phyloP scores from a whole-genome alignment of 1,140 invertebrate genomes.

The Gyrodactylus bullatarudis region DNA sequence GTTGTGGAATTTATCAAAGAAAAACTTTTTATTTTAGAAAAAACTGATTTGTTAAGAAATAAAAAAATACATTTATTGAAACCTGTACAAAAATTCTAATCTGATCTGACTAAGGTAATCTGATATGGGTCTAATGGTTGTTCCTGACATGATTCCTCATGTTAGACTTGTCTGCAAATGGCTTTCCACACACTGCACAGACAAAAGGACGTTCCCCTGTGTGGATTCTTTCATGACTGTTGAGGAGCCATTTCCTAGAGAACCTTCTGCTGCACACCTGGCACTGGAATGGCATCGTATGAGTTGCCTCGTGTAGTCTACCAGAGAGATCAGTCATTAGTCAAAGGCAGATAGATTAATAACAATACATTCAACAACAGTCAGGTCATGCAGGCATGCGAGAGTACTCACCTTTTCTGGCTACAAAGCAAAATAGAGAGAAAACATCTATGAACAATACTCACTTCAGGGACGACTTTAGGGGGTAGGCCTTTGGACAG shows the following conservation, averaged over 20 bases:
- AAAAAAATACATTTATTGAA: background rate
- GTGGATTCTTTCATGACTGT: conserved; percentile 56
- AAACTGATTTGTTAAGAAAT: background rate
- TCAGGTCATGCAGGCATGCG: background rate
- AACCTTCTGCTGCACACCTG: background rate
- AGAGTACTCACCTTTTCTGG: background rate
- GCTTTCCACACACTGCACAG: conserved; percentile 31
- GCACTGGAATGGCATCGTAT: background rate
- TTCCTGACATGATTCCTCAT: conserved; percentile 41
- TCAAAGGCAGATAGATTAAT: background rate
- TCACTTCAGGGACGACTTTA: background rate
- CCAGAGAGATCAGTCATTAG: background rate
- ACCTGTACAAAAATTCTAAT: background rate
- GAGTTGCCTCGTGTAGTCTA: background rate
- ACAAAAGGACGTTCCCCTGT: conserved; percentile 87
- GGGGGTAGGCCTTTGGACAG: background rate
- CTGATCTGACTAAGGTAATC: too few species aligned
- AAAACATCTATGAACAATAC: background rate
- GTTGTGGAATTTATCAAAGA: background rate
- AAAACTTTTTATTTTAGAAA: background rate
- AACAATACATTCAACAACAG: background rate
- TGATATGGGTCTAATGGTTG: too few species aligned
- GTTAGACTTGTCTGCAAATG: conserved; percentile 49
- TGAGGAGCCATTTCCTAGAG: background rate
- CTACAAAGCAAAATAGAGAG: background rate